Evolutionary conservation across 2,888 invertebrate genomes (phyloP).

Genomic region (Neoaliturus tenellus): DNA sequence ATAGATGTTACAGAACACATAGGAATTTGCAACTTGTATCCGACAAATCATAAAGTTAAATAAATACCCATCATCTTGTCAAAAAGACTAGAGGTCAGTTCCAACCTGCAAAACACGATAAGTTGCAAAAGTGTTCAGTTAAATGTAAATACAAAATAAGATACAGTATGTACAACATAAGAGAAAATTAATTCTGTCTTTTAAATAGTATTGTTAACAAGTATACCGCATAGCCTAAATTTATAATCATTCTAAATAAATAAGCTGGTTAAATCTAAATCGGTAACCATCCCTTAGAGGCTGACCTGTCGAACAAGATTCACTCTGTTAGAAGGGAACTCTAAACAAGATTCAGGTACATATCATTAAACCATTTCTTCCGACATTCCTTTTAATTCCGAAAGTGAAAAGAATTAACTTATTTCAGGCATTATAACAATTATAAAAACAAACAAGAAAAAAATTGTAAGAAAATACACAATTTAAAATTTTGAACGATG

Average conservation of each 20-base stretch:
- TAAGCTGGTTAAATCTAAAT: slow-evolving; percentile 1
- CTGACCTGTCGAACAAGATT: background rate
- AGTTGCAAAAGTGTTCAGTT: background rate
- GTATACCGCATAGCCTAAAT: background rate
- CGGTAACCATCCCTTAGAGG: background rate
- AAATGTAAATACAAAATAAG: background rate
- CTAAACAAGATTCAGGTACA: slow-evolving; percentile 35
- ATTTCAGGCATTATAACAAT: no score
- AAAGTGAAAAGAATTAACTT: no score
- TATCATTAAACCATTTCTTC: background rate
- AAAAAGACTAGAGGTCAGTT: slow-evolving; percentile 45
- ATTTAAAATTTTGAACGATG: no score
- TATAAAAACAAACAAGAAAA: no score
- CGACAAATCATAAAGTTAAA: slow-evolving; percentile 3
- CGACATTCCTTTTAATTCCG: background rate
- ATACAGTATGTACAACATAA: background rate
- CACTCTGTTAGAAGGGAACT: background rate
- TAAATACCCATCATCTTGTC: slow-evolving; percentile 38
- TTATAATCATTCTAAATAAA: background rate
- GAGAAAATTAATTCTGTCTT: slow-evolving; percentile 18
- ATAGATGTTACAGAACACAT: slow-evolving; percentile 1
- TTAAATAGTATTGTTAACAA: background rate
- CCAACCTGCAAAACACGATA: background rate
- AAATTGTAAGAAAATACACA: no score
- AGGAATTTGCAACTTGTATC: slow-evolving; percentile 18